A percentile compares a stretch with the other conserved stretches of the same genome.
Conservation (phyloP, 2,888 invertebrate genomes). For the Xestia rhomboidea region DNA sequence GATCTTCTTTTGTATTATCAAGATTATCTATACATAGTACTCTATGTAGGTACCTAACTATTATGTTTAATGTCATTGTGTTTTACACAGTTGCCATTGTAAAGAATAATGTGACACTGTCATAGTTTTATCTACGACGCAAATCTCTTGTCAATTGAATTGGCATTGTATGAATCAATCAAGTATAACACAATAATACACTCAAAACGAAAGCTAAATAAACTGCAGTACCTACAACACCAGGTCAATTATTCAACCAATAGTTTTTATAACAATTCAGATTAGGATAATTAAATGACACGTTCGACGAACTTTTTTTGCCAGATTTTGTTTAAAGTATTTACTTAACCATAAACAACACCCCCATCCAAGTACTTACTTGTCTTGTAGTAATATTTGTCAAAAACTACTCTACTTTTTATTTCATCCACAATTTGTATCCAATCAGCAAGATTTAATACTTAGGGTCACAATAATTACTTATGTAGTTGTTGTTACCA, state of each 20-base stretch:
- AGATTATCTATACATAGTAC: neutral
- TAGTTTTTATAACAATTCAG: too few relatives aligned
- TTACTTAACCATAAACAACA: too few relatives aligned
- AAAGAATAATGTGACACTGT: constrained; percentile 14
- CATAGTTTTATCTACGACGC: constrained; percentile 13
- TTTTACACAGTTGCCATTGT: neutral
- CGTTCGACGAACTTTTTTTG: too few relatives aligned
- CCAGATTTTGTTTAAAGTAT: too few relatives aligned
- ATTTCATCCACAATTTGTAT: neutral
- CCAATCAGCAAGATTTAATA: neutral
- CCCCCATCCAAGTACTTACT: too few relatives aligned
- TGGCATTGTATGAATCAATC: constrained; percentile 1
- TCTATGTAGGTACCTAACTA: neutral
- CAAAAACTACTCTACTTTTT: too few relatives aligned
- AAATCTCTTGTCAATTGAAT: neutral
- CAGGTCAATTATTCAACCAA: too few relatives aligned
- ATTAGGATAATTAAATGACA: too few relatives aligned
- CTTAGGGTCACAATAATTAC: neutral
- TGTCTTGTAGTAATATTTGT: too few relatives aligned
- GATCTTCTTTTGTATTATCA: neutral
- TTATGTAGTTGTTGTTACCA: neutral
- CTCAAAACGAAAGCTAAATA: too few relatives aligned
- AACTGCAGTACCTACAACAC: too few relatives aligned
- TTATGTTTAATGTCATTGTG: neutral
- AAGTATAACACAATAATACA: too few relatives aligned